Base-by-base conservation (phyloP, 1,140 invertebrate genomes). In the Triops cancriformis region DNA sequence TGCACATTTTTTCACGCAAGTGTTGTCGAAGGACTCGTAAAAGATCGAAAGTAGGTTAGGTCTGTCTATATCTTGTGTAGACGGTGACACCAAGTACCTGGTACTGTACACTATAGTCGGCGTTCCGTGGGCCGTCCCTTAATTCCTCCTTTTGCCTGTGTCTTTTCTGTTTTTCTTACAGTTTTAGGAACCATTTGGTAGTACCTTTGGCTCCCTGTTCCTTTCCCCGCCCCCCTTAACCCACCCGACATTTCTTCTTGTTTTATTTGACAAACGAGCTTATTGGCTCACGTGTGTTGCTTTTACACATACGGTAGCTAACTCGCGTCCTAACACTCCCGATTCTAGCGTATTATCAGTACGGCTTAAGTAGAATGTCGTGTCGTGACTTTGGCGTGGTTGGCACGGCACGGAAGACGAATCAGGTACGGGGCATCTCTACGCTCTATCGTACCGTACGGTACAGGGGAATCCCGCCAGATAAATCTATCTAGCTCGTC, bases 61-160 rank as follows among this genome's bases (percentile, higher is more conserved):
- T 64, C 23, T 18, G n/a, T n/a, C 23, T 64, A 64, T 64, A 64
- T n/a, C 18, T 64, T 64, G 51, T 23, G 51, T 18, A 64, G 18
- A 64, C 14, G 51, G 51, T 64, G 51, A 64, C 51, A 64, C 51
- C 51, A 64, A 64, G 51, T 23, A 64, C 51, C 51, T 64, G 51
- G 51, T 64, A 64, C 51, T 64, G 51, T 23, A 64, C 23, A 64
- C 10, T 23, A 4, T 37, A 37, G 31, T 64, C 14, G 45, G 14
- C 23, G 45, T 14, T n/a, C 23, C 14, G 10, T 64, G 51, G 23
- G 23, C 14, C 14, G 18, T 23, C 51, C 11, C 51, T 64, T 23
- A n/a, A 64, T 64, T 7, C 51, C 51, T 18, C 14, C 51, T 23
- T 6, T 64, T 23, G 31, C 23, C 51, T 64, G 45, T 11, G 51